Evolutionary conservation across 2,888 invertebrate species (phyloP).

Genomic region (Pammene fasciana): DNA sequence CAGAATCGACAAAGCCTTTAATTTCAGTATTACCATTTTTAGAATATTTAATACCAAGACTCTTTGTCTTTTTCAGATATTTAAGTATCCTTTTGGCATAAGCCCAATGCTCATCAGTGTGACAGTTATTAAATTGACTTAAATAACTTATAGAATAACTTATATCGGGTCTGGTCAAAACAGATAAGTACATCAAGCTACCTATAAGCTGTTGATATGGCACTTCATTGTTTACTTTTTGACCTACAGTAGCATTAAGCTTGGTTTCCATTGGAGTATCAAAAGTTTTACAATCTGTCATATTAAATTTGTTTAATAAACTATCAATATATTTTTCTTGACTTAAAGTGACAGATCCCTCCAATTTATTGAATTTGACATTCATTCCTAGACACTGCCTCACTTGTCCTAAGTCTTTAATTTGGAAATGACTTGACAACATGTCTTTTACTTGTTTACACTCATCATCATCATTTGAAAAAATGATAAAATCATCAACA

Average conservation of each 20-base stretch:
- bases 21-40: slow-evolving; percentile 19
- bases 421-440: slow-evolving; percentile 7
- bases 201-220: slow-evolving; percentile 44
- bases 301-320: slow-evolving; percentile 1
- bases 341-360: background rate
- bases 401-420: slow-evolving; percentile 10
- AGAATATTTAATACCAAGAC: background rate
- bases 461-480: background rate
- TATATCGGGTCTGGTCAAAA: slow-evolving; percentile 44
- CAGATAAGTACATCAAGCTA: slow-evolving; percentile 42
- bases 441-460: background rate
- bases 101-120: background rate
- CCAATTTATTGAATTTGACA: background rate
- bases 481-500: slow-evolving; percentile 4
- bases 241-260: background rate
- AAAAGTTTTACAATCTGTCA: slow-evolving; percentile 9
- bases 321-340: background rate
- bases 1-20: slow-evolving; percentile 35
- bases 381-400: slow-evolving; percentile 4
- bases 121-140: slow-evolving; percentile 8
- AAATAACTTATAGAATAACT: slow-evolving; percentile 23
- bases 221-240: slow-evolving; percentile 19
- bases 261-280: slow-evolving; percentile 4
- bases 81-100: slow-evolving; percentile 2
- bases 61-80: slow-evolving; percentile 2